Base-by-base conservation (phyloP, 2,888 invertebrate species). In the Metallyticus violacea region DNA sequence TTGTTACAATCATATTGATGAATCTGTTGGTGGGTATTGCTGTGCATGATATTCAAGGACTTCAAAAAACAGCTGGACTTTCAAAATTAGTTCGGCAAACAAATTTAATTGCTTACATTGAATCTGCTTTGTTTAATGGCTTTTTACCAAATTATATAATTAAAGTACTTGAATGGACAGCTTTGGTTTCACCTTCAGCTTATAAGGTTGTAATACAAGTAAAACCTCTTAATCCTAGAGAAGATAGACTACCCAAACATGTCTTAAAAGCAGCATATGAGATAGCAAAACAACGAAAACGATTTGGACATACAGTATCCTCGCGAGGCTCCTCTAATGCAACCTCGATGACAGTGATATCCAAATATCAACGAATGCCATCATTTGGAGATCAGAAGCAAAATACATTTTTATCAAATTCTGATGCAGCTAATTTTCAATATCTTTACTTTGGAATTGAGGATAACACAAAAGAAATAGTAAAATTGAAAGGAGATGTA, bases 1-100 rank as follows among this genome's bases (percentile, higher is more conserved):
- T 97, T 90, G 97, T 97, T 0, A 97, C 97, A 0, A 96, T 97
- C 2, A 96, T 97, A 6, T 92, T 97, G 79, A 97, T 97, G 97
- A 97, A 97, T 91, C 92, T 97, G 0, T 92, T 97, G 0, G 97
- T 97, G 25, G 97, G 97, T 91, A 97, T 97, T 89, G 97, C 97
- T 0, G 97, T 97, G 4, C 97, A 97, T 89, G 97, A 97, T 90
- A 97, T 97, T 87, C 97, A 97, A 91, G 97, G 97, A 0, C 92
- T 97, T 22, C 95, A 97, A 89, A 97, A 97, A 93, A 97, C 97
- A 0, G 97, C 97, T 0, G 97, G 97, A 0, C 92, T 97, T 0
- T 96, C 96, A 0, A 97, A 97, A 90, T 92, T 97, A 7, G 97
- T 97, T 9, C 93, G 97, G 22, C 97, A 97, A 91, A 97, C 97